Base-by-base conservation (phyloP, 1,140 invertebrate species). In the Macrotrachela quadricornifera region DNA sequence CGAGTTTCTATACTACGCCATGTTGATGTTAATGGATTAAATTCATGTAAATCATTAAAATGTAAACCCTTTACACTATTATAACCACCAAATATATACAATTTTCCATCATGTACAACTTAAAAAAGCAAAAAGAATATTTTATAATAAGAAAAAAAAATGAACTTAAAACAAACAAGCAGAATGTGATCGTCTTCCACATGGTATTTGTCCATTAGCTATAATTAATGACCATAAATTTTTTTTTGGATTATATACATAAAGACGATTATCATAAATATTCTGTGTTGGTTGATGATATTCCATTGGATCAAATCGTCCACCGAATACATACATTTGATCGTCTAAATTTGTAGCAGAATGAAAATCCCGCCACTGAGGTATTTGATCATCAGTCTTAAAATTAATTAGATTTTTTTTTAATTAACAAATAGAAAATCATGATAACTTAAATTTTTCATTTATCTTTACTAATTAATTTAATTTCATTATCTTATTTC, bases 31-130 rank as follows among this genome's bases (percentile, higher is more conserved):
- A 65, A 66, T 60, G 73, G 69, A 62, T 76, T 66, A 70, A 79
- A 86, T 61, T 76, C 74, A 61, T 79, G 77, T 39, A 87, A 65
- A 71, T 88, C 83, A 70, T 83, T 81, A 62, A 78, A 87, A 68
- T 90, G 85, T 49, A 73, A 67, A 57, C 80, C 76, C 39, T 70
- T 61, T 15, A 77, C 68, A 8, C 81, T 80, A 70, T 85, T 83
- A 62, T 80, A 87, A 11, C 85, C 85, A 40, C 85, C 85, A 72
- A 88, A 87, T 46, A 88, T 77, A 60, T 82, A 85, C 64, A 88
- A 75, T 58, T 77, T 70, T 18, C 75, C 77, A 57, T 79, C 76
- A 62, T 83, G 76, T 1, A 80, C 71, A 77, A 85, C 79, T 80
- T 4, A 8, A 30, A 30, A 8, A 30, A 30, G 8, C 21, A 30